Evolutionary conservation across 2,113 vertebrate species (phyloP).

Genomic region (Carassius gibelio): DNA sequence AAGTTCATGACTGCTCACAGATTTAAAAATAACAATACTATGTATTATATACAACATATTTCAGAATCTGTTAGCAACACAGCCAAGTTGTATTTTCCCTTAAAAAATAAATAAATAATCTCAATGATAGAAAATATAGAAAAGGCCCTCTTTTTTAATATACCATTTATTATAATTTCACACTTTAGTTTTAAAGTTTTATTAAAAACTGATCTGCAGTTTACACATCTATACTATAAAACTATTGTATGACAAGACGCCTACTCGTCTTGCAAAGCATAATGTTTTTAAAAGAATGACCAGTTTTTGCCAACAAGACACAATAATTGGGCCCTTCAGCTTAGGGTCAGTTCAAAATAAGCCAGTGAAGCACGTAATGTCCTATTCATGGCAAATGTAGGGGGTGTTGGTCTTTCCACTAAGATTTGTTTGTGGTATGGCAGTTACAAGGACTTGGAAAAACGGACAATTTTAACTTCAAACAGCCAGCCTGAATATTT

Average conservation of each 20-base stretch:
- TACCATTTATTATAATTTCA: background rate
- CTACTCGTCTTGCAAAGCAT: background rate
- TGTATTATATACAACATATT: background rate
- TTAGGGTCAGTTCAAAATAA: constrained; percentile 52
- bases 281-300: constrained; percentile 18
- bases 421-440: constrained; percentile 55
- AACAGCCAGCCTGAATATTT: constrained; percentile 36
- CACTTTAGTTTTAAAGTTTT: background rate
- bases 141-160: background rate
- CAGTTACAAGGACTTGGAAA: constrained; percentile 46
- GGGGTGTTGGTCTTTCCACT: constrained; percentile 51
- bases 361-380: constrained; percentile 46
- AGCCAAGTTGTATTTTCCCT: background rate
- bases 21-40: background rate
- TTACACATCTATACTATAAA: background rate
- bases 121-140: background rate
- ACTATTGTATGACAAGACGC: background rate
- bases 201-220: background rate
- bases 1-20: background rate
- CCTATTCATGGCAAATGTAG: constrained; percentile 47
- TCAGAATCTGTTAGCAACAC: background rate
- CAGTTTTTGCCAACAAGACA: constrained; percentile 23
- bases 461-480: constrained; percentile 49
- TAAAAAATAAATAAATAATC: background rate
- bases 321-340: constrained; percentile 35